Evolutionary conservation across 2,113 vertebrate species (phyloP).

Genomic region (Elachura formosa): DNA sequence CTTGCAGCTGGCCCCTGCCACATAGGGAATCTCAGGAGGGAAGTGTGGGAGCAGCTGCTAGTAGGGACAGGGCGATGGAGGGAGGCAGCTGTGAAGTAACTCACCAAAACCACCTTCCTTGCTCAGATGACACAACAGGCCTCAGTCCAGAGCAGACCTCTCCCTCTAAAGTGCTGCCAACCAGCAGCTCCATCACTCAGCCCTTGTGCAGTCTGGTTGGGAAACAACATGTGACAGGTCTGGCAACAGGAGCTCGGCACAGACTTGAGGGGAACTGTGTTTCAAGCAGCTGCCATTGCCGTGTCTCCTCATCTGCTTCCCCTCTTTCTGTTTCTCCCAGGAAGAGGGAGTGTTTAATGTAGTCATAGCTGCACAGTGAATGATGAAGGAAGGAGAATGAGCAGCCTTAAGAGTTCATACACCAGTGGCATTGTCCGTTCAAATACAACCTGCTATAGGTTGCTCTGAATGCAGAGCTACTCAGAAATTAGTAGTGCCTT

Average conservation of each 20-base stretch:
- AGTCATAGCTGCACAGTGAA: too few relatives aligned
- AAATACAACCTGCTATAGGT: neutral
- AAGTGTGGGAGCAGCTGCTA: neutral
- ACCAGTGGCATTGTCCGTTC: neutral
- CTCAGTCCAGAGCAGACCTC: neutral
- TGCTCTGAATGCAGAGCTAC: neutral
- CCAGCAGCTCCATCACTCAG: neutral
- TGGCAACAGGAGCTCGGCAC: neutral
- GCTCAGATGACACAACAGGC: fast-evolving
- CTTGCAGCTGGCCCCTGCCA: neutral
- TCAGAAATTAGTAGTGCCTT: neutral
- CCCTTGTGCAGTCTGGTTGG: neutral
- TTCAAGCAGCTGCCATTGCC: neutral
- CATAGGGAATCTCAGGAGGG: fast-evolving
- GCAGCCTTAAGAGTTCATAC: neutral
- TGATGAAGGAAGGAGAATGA: neutral
- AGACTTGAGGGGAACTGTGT: fast-evolving
- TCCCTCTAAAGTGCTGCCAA: neutral
- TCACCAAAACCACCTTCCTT: neutral
- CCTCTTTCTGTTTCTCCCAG: neutral
- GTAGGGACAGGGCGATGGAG: too few relatives aligned
- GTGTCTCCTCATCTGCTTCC: neutral
- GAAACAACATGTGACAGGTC: neutral
- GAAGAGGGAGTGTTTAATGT: neutral
- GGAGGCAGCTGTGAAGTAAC: neutral